These are phyloP conservation scores for Hyla sarda DNA, from an alignment of 2,113 vertebrate species.

Conservation along the genomic window DNA sequence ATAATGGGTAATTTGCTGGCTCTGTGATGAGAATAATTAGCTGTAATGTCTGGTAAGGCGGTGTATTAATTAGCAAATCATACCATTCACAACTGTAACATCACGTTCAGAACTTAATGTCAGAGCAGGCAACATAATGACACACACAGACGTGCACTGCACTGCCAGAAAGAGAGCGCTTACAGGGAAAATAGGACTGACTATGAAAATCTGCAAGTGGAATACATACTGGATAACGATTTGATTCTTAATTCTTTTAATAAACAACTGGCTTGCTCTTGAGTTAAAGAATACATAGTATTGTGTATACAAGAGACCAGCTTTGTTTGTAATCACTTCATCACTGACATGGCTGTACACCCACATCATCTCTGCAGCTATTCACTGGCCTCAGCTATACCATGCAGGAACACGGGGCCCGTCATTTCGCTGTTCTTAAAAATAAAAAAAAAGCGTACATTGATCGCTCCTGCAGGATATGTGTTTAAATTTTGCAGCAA, in stretches of 20 bases:
- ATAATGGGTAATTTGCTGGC: conserved; percentile 39
- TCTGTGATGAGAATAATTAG: conserved; percentile 47
- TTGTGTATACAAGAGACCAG: no score
- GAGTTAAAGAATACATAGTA: no score
- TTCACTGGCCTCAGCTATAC: no score
- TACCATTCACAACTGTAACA: conserved; percentile 7
- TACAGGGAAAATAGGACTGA: neutral
- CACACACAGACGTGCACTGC: neutral
- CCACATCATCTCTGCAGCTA: no score
- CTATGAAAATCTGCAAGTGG: neutral
- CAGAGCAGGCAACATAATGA: conserved; percentile 27
- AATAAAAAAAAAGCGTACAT: no score
- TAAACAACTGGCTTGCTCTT: no score
- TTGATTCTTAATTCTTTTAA: neutral
- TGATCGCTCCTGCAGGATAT: no score
- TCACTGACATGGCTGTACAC: no score
- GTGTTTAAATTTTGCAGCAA: no score
- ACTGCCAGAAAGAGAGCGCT: neutral
- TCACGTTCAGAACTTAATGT: conserved; percentile 19
- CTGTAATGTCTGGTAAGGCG: conserved; percentile 41
- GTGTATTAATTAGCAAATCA: conserved; percentile 41
- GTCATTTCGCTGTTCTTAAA: no score
- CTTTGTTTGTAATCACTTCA: no score
- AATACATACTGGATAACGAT: neutral
- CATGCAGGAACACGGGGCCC: no score